Evolutionary conservation across 1,140 invertebrate genomes (phyloP).

Genomic region (Stegodyphus dumicola): DNA sequence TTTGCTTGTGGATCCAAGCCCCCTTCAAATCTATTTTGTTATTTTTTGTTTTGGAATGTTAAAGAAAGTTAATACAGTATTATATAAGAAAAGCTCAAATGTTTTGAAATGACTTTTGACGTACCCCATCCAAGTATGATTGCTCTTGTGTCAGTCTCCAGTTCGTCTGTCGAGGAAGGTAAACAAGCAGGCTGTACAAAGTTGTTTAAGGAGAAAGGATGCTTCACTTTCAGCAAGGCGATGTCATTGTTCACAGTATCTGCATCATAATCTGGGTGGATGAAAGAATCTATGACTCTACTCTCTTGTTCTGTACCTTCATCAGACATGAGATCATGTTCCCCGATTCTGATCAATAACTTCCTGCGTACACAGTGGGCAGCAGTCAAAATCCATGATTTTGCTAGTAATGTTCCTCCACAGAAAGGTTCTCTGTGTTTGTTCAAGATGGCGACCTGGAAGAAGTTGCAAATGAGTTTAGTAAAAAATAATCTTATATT

Average conservation of each 20-base stretch:
- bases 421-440: slow-evolving; percentile 76
- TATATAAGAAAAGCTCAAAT: too few relatives aligned
- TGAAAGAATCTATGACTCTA: slow-evolving; percentile 77
- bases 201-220: slow-evolving; percentile 70
- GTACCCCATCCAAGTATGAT: slow-evolving; percentile 49
- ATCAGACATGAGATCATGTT: slow-evolving; percentile 78
- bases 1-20: too few relatives aligned
- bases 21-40: too few relatives aligned
- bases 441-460: slow-evolving; percentile 39
- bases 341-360: slow-evolving; percentile 84
- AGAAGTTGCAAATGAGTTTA: background rate
- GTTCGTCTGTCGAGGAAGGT: slow-evolving; percentile 72
- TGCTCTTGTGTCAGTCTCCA: slow-evolving; percentile 73
- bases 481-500: too few relatives aligned
- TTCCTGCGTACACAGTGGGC: slow-evolving; percentile 87
- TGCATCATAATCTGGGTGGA: slow-evolving; percentile 86
- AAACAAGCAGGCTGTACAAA: slow-evolving; percentile 74
- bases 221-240: slow-evolving; percentile 76
- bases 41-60: too few relatives aligned
- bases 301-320: slow-evolving; percentile 81
- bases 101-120: background rate
- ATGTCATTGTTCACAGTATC: slow-evolving; percentile 93
- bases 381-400: slow-evolving; percentile 90
- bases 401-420: slow-evolving; percentile 86
- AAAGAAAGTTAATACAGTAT: too few relatives aligned